Percentiles rank a stretch among this genome's conserved stretches.
Evolutionary conservation across 2,113 vertebrate species (phyloP).

Genomic region (Pituophis catenifer): DNA sequence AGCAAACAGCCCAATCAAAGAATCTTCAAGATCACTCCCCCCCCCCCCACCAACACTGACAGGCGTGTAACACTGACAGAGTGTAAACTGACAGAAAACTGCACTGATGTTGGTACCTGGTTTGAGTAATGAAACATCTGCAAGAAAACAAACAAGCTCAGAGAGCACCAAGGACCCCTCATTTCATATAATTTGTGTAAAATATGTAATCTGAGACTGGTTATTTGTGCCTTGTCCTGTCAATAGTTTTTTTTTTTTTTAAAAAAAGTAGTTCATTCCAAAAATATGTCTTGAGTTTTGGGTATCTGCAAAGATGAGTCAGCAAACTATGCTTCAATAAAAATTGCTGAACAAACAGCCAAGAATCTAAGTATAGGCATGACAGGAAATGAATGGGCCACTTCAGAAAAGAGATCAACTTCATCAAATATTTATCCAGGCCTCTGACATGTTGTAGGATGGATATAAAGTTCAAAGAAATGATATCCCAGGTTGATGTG

Average conservation of each 20-base stretch:
- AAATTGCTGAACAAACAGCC: not conserved
- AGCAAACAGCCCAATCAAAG: too few relatives aligned
- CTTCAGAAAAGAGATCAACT: not conserved
- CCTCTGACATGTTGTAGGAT: not conserved
- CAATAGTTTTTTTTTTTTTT: not conserved
- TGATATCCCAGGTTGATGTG: not conserved
- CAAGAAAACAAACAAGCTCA: too few relatives aligned
- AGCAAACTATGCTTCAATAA: not conserved
- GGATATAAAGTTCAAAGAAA: not conserved
- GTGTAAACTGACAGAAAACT: too few relatives aligned
- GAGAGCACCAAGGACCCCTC: too few relatives aligned
- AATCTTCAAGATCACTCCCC: too few relatives aligned
- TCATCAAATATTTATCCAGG: not conserved
- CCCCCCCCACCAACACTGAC: too few relatives aligned
- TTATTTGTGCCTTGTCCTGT: not conserved
- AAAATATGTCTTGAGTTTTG: not conserved
- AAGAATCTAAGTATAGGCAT: not conserved
- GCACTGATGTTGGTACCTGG: too few relatives aligned
- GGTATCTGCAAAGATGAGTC: not conserved
- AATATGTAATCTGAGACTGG: not conserved
- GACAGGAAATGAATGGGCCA: not conserved
- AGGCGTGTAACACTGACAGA: too few relatives aligned
- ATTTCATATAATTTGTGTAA: not conserved
- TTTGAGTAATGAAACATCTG: too few relatives aligned
- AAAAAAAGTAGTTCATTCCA: not conserved